Base-by-base conservation (phyloP, 2,888 invertebrate species). In the Eristalis arbustorum region DNA sequence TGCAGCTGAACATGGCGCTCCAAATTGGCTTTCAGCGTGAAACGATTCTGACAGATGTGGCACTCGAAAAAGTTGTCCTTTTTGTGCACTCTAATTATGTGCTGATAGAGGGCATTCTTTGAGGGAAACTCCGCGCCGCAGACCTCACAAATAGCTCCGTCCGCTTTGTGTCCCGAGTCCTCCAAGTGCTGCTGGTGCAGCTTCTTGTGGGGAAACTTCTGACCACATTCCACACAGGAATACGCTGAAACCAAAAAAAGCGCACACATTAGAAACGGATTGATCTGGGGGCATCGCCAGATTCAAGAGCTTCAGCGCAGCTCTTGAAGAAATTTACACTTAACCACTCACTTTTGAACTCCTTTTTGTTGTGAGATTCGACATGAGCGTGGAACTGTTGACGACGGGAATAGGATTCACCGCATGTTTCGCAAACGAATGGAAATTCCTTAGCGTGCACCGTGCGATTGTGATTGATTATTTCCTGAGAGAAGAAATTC, bases 381-480 rank as follows among this genome's bases (percentile, higher is more conserved):
- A 93, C 92, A 88, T 93, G 93, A 73, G 92, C 92, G 84, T 91
- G 92, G 88, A 92, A 93, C 88, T 93, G 93, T 84, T 93, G 93
- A 31, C 92, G 91, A 25, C 93, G 90, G 18, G 92, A 91, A 88
- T 92, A 93, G 49, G 92, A 92, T 88, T 93, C 93, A 40, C 93
- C 93, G 80, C 93, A 93, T 59, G 91, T 92, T 74, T 92, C 92
- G 79, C 93, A 93, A 37, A 93, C 92, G 88, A 92, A 93, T 40
- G 93, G 93, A 89, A 91, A 93, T 89, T 93, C 92, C 88, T 93
- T 92, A 14, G 90, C 90, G 77, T 93, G 93, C 89, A 92, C 90
- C 56, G 91, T 91, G 72, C 91, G 91, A 89, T 93, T 93, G 88
- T 93, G 93, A 79, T 91, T 91, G 71, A 92, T 92, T 13, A 92